Percentiles rank a stretch among this genome's conserved stretches.
Evolutionary conservation across 2,888 invertebrate genomes (phyloP).

Genomic region (Anarsia innoxiella): DNA sequence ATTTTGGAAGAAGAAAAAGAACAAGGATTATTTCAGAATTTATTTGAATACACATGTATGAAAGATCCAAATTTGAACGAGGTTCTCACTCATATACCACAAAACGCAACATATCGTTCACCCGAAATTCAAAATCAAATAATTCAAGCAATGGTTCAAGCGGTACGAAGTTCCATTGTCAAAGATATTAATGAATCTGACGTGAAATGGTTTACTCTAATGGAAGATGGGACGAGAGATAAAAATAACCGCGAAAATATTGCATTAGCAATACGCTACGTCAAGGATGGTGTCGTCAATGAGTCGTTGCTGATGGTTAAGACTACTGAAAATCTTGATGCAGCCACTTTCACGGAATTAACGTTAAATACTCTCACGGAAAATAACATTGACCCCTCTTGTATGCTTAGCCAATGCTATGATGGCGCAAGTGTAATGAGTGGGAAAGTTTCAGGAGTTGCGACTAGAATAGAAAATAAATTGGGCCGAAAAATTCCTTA

Average conservation of each 20-base stretch:
- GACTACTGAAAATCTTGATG: constrained; percentile 18
- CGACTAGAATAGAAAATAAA: no score
- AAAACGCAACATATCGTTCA: no score
- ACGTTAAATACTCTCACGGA: constrained; percentile 15
- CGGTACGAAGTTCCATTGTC: constrained; percentile 17
- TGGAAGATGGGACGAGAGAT: constrained; percentile 13
- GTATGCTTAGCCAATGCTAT: constrained; percentile 18
- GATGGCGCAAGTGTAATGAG: no score
- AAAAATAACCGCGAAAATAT: constrained; percentile 18
- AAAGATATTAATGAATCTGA: constrained; percentile 16
- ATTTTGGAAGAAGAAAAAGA: no score
- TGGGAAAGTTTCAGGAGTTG: no score
- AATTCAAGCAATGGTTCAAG: no score
- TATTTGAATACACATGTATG: no score
- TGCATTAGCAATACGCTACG: constrained; percentile 17
- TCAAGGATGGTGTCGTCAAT: constrained; percentile 17
- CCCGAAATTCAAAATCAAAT: no score
- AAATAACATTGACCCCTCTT: constrained; percentile 17
- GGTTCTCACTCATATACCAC: no score
- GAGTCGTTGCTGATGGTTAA: constrained; percentile 17
- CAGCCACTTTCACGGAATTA: constrained; percentile 15
- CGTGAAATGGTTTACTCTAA: constrained; percentile 17
- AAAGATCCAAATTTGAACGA: no score
- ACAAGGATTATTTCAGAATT: no score
- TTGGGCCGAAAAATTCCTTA: no score